Evolutionary conservation across 2,113 vertebrate genomes (phyloP).

Genomic region (Orcinus orca): DNA sequence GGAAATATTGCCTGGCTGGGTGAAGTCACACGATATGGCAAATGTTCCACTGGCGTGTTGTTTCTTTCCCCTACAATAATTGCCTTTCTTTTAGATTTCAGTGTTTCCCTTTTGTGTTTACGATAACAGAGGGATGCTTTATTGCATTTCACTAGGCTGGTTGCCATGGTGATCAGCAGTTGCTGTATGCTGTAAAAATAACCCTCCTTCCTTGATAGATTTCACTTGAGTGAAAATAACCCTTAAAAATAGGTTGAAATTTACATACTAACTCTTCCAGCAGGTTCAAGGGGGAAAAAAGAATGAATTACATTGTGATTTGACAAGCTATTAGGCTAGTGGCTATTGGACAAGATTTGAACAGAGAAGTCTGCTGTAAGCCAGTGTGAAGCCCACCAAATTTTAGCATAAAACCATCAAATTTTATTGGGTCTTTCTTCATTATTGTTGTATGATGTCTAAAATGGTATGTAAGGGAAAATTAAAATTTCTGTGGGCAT

Average conservation of each 20-base stretch:
- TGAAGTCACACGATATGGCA: background rate
- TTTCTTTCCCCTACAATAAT: conserved; percentile 68
- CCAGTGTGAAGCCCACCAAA: background rate
- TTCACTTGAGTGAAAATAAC: conserved; percentile 90
- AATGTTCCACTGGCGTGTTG: background rate
- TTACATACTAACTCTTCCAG: conserved; percentile 87
- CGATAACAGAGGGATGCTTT: conserved; percentile 88
- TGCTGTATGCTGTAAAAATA: conserved; percentile 88
- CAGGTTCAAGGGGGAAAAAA: conserved; percentile 71
- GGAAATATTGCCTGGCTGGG: background rate
- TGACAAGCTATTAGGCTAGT: background rate
- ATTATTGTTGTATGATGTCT: background rate
- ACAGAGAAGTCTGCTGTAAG: background rate
- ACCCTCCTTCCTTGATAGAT: conserved; percentile 90
- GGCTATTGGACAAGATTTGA: background rate
- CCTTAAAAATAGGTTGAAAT: conserved; percentile 91
- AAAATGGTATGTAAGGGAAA: background rate
- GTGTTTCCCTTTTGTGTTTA: conserved; percentile 89
- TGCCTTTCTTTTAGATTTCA: conserved; percentile 81
- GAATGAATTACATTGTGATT: conserved; percentile 68
- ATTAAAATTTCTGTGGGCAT: background rate
- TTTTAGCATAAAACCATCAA: background rate
- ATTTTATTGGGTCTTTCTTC: background rate
- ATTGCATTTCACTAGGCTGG: conserved; percentile 85
- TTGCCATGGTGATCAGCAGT: conserved; percentile 88